Percentiles rank a stretch among this genome's conserved stretches.
These are phyloP conservation scores for Xylocopa sonorina DNA, from an alignment of 1,140 invertebrate species.

Conservation along the genomic window DNA sequence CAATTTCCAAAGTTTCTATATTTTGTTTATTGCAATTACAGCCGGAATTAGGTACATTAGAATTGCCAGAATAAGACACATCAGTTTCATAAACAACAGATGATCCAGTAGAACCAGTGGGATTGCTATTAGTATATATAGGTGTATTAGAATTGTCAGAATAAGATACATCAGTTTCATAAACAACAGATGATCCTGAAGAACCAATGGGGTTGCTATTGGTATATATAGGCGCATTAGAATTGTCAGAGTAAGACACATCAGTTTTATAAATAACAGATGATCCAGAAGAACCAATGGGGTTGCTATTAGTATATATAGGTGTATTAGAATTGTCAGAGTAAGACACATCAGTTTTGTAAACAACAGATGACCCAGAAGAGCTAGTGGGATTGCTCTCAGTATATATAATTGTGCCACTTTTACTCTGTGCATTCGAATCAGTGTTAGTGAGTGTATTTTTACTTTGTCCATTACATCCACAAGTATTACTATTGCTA, in stretches of 20 bases:
- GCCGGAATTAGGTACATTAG: background rate
- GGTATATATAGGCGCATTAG: no score
- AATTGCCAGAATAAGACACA: no score
- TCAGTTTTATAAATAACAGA: background rate
- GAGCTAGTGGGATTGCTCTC: slow-evolving; percentile 16
- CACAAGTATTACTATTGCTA: background rate
- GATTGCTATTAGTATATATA: no score
- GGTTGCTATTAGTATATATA: background rate
- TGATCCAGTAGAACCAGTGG: no score
- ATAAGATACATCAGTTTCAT: no score
- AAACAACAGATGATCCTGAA: no score
- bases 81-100: no score
- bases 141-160: no score
- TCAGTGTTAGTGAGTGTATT: background rate
- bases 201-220: no score
- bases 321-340: background rate
- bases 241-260: background rate
- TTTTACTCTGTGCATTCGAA: background rate
- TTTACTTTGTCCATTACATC: background rate
- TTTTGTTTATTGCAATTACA: slow-evolving; percentile 43
- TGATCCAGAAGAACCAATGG: slow-evolving; percentile 10
- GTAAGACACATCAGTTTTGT: background rate
- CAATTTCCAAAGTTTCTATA: slow-evolving; percentile 15
- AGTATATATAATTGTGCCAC: background rate
- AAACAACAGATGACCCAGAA: background rate